Percentiles rank a stretch among this genome's conserved stretches.
These are phyloP conservation scores for Avahi laniger DNA, from an alignment of 2,797 vertebrate genomes.

Conservation along the genomic window DNA sequence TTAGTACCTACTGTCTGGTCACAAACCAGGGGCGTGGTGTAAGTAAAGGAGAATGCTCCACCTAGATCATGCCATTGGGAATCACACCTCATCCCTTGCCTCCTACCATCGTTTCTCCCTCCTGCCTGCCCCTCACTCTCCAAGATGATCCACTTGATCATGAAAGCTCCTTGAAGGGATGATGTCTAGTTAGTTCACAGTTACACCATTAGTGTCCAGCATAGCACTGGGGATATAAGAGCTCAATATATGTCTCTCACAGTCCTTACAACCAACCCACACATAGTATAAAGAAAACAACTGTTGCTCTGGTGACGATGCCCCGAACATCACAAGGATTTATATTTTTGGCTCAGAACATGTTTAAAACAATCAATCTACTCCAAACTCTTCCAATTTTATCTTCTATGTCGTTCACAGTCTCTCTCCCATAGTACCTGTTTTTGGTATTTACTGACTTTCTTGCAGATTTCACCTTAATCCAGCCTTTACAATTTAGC, in stretches of 20 bases:
- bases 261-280: not conserved
- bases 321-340: not conserved
- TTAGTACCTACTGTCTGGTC: not conserved
- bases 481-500: not conserved
- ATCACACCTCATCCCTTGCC: not conserved
- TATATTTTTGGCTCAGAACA: not conserved
- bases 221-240: not conserved
- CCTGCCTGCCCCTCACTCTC: not conserved
- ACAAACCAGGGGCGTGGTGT: not conserved
- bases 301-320: not conserved
- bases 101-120: not conserved
- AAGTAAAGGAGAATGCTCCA: not conserved
- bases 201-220: not conserved
- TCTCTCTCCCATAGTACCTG: not conserved
- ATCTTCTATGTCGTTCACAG: not conserved
- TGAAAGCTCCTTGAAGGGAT: not conserved
- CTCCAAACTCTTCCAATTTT: not conserved
- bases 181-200: not conserved
- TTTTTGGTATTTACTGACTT: not conserved
- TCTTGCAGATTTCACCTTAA: constrained; percentile 2
- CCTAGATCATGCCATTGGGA: not conserved
- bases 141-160: not conserved
- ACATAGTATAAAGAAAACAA: not conserved
- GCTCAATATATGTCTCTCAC: not conserved
- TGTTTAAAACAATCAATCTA: not conserved